phyloP scores from a whole-genome alignment of 2,888 invertebrate genomes.

The Dryococelus australis region DNA sequence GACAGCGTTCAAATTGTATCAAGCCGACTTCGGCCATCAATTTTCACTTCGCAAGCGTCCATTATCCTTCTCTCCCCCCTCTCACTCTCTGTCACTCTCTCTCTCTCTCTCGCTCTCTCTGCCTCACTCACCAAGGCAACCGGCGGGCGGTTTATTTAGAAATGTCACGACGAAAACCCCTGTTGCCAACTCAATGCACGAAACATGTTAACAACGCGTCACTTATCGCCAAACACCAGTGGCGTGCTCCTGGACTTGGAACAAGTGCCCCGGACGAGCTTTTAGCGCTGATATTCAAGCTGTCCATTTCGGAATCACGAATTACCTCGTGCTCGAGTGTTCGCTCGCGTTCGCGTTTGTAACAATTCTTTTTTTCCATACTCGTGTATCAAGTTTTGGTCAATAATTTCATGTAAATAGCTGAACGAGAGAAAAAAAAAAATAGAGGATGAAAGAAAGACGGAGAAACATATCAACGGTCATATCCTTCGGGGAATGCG shows the following conservation, averaged over 20 bases:
- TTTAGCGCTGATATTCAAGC: no score
- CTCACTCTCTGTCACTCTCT: no score
- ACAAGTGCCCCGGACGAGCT: not conserved
- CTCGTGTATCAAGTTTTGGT: no score
- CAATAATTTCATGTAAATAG: no score
- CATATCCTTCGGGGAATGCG: no score
- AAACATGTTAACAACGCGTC: not conserved
- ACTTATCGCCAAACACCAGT: not conserved
- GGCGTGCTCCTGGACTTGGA: not conserved
- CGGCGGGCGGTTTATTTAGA: not conserved
- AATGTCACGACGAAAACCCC: not conserved
- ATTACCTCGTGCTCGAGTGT: no score
- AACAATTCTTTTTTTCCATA: no score
- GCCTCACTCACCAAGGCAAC: not conserved
- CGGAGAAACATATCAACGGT: no score
- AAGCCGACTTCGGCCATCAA: not conserved
- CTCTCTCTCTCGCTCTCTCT: not conserved
- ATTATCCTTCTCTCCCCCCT: not conserved
- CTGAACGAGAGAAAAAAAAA: no score
- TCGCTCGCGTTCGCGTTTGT: no score
- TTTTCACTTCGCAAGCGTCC: not conserved
- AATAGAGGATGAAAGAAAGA: no score
- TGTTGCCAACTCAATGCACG: slow-evolving; percentile 16
- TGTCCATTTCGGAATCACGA: no score
- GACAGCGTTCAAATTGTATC: not conserved